A percentile compares a stretch with the other conserved stretches of the same genome.
phyloP scores from a whole-genome alignment of 2,797 vertebrate species.

The Ammospiza maritima region DNA sequence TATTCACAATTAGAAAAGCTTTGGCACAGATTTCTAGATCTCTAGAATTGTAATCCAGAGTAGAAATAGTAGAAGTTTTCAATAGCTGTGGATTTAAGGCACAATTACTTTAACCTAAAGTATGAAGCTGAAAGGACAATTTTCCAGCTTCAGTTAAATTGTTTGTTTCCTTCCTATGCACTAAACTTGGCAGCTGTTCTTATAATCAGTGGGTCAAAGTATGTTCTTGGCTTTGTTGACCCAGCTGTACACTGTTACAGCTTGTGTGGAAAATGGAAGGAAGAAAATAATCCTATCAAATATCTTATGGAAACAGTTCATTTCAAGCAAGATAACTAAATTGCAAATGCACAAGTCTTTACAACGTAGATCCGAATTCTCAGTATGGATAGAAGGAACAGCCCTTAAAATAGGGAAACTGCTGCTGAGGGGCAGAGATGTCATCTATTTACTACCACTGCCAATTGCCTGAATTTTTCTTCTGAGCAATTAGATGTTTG shows the following conservation, averaged over 20 bases:
- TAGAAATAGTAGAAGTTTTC: neutral
- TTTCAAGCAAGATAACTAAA: neutral
- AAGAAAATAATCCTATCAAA: slow-evolving; percentile 5
- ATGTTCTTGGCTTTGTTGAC: slow-evolving; percentile 19
- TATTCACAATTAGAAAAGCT: neutral
- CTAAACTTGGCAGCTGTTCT: neutral
- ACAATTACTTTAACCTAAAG: neutral
- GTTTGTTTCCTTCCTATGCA: neutral
- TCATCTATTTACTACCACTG: neutral
- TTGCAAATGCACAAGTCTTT: neutral
- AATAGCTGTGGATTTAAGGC: neutral
- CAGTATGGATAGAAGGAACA: neutral
- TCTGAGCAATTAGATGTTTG: neutral
- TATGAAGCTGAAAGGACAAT: neutral
- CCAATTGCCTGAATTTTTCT: neutral
- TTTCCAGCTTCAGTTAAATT: neutral
- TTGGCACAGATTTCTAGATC: neutral
- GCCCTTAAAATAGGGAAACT: neutral
- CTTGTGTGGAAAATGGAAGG: neutral
- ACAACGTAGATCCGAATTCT: neutral
- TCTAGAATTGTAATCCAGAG: neutral
- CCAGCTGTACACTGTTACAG: slow-evolving; percentile 14
- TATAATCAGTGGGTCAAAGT: neutral
- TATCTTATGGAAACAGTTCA: neutral
- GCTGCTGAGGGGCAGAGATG: neutral